A percentile compares a stretch with the other conserved stretches of the same genome.
Evolutionary conservation across 2,113 vertebrate species (phyloP).

Genomic region (Mirza zaza): DNA sequence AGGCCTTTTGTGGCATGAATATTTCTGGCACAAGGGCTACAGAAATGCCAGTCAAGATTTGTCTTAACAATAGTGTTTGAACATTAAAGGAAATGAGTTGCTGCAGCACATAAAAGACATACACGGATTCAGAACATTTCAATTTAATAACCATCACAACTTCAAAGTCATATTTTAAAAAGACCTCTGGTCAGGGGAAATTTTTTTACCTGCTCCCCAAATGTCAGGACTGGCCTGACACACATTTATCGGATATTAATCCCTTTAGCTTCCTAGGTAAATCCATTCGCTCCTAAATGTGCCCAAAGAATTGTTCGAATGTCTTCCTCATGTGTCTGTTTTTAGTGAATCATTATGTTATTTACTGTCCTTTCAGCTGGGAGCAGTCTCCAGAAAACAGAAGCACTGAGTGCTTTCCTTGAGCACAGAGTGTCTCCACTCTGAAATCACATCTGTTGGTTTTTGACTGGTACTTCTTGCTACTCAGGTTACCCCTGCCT

Average conservation of each 20-base stretch:
- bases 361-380: not conserved
- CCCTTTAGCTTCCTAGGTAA: not conserved
- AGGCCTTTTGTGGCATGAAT: not conserved
- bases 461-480: not conserved
- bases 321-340: not conserved
- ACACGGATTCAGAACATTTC: not conserved
- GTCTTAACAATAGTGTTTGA: slow-evolving; percentile 30
- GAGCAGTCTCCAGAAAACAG: not conserved
- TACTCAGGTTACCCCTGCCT: not conserved
- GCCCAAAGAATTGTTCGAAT: not conserved
- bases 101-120: not conserved
- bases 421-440: not conserved
- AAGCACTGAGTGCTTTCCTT: not conserved
- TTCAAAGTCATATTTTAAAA: slow-evolving; percentile 5
- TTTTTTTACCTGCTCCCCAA: not conserved
- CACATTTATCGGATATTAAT: not conserved
- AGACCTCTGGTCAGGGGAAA: not conserved
- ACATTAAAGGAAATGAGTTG: slow-evolving; percentile 27
- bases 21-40: not conserved
- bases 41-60: slow-evolving; percentile 1
- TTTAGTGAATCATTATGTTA: slow-evolving; percentile 45
- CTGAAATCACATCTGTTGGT: not conserved
- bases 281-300: not conserved
- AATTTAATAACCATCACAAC: not conserved
- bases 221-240: not conserved